Conservation (phyloP, 2,113 vertebrate genomes). For the Bombycilla garrulus region DNA sequence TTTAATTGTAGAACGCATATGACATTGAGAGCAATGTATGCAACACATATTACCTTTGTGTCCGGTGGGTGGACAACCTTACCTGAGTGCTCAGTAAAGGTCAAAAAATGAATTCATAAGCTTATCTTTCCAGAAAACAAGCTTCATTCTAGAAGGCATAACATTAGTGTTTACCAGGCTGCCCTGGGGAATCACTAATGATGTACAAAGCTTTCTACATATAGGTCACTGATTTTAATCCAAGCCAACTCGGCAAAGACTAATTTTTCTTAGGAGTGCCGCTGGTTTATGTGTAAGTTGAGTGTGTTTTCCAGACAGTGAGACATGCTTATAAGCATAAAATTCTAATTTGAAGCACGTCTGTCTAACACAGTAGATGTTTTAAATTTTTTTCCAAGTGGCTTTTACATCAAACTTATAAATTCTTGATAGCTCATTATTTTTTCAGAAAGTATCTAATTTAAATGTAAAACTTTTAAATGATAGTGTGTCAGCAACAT, state of each 20-base stretch:
- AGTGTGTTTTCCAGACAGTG: neutral
- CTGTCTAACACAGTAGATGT: neutral
- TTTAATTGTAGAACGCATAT: neutral
- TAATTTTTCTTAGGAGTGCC: neutral
- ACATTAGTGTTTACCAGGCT: conserved; percentile 5
- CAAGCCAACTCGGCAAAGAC: neutral
- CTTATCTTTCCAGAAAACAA: conserved; percentile 62
- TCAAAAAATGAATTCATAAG: conserved; percentile 54
- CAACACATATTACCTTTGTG: neutral
- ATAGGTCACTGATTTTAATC: conserved; percentile 60
- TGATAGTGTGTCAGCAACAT: neutral
- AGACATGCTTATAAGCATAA: neutral
- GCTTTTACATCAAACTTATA: neutral
- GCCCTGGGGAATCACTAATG: conserved; percentile 33
- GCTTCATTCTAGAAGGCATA: conserved; percentile 42
- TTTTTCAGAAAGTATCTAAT: neutral
- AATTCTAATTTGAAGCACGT: neutral
- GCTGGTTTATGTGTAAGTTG: neutral
- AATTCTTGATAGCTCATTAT: neutral
- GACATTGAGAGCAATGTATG: neutral
- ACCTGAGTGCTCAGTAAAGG: conserved; percentile 41
- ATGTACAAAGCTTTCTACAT: conserved; percentile 41
- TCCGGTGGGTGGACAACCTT: conserved; percentile 10
- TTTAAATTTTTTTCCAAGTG: neutral
- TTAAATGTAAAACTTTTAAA: neutral